Percentiles rank a stretch among this genome's conserved stretches.
phyloP scores from a whole-genome alignment of 2,888 invertebrate species.

The Hypsopygia costalis region DNA sequence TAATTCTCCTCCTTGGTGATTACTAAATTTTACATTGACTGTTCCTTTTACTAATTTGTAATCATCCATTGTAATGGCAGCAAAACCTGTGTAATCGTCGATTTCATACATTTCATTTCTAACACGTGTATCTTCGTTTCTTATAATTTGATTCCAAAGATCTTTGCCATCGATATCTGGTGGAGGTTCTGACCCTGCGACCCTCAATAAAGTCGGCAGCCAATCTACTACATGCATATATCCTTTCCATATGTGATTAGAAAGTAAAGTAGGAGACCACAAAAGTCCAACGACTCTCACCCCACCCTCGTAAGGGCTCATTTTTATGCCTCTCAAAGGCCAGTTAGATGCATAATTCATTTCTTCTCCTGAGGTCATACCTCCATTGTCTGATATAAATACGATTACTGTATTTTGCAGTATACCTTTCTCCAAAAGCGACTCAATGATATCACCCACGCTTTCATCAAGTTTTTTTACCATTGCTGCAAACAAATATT shows the following conservation, averaged over 20 bases:
- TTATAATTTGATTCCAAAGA: slow-evolving; percentile 53
- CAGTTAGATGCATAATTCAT: slow-evolving; percentile 89
- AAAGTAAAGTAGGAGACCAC: slow-evolving; percentile 75
- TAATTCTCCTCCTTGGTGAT: slow-evolving; percentile 46
- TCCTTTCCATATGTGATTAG: slow-evolving; percentile 62
- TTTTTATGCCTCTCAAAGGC: slow-evolving; percentile 89
- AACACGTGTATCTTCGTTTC: slow-evolving; percentile 36
- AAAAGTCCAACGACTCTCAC: slow-evolving; percentile 86
- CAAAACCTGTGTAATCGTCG: slow-evolving; percentile 50
- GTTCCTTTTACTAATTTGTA: slow-evolving; percentile 55
- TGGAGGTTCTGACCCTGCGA: slow-evolving; percentile 44
- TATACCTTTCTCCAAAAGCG: slow-evolving; percentile 83
- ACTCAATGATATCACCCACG: slow-evolving; percentile 87
- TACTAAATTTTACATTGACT: slow-evolving; percentile 29
- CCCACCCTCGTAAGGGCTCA: slow-evolving; percentile 91
- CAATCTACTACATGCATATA: slow-evolving; percentile 90
- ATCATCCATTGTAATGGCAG: slow-evolving; percentile 43
- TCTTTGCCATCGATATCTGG: slow-evolving; percentile 52
- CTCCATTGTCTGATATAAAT: slow-evolving; percentile 95
- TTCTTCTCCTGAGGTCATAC: slow-evolving; percentile 85
- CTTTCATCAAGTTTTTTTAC: slow-evolving; percentile 91
- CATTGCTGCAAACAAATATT: slow-evolving; percentile 86
- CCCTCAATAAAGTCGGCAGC: slow-evolving; percentile 85
- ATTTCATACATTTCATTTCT: slow-evolving; percentile 55
- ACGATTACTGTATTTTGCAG: slow-evolving; percentile 90